Evolutionary conservation across 2,797 vertebrate species (phyloP).

Genomic region (Chelidonichthys spinosus): DNA sequence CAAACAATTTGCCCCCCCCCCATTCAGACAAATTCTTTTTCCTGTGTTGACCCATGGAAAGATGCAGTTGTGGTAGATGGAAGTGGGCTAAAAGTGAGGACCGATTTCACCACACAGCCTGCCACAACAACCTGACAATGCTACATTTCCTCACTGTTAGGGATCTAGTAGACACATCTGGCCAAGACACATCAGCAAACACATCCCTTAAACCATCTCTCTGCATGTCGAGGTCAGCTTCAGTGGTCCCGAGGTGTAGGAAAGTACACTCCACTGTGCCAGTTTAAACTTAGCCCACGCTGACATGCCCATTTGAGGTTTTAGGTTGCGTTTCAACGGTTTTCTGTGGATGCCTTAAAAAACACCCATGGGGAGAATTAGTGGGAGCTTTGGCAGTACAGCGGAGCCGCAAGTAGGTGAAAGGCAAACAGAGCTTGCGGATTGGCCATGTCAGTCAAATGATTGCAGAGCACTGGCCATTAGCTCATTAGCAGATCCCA

Average conservation of each 20-base stretch:
- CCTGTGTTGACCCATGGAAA: conserved; percentile 52
- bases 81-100: conserved; percentile 31
- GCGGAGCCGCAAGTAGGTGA: conserved; percentile 76
- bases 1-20: too few species aligned
- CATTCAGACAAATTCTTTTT: conserved; percentile 41
- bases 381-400: conserved; percentile 72
- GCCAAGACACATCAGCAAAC: conserved; percentile 68
- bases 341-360: conserved; percentile 68
- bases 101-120: conserved; percentile 58
- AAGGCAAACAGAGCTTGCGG: conserved; percentile 67
- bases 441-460: conserved; percentile 72
- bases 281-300: conserved; percentile 80
- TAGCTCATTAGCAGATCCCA: conserved; percentile 68
- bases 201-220: conserved; percentile 63
- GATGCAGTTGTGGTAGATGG: conserved; percentile 47
- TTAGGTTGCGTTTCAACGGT: conserved; percentile 76
- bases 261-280: conserved; percentile 72
- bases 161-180: conserved; percentile 64
- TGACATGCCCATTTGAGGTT: conserved; percentile 80
- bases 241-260: conserved; percentile 68
- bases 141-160: conserved; percentile 62
- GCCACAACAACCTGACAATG: conserved; percentile 78
- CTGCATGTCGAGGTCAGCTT: conserved; percentile 74
- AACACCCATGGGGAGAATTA: conserved; percentile 72
- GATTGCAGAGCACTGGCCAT: conserved; percentile 55